Base-by-base conservation (phyloP, 2,113 vertebrate genomes). In the Melospiza georgiana region DNA sequence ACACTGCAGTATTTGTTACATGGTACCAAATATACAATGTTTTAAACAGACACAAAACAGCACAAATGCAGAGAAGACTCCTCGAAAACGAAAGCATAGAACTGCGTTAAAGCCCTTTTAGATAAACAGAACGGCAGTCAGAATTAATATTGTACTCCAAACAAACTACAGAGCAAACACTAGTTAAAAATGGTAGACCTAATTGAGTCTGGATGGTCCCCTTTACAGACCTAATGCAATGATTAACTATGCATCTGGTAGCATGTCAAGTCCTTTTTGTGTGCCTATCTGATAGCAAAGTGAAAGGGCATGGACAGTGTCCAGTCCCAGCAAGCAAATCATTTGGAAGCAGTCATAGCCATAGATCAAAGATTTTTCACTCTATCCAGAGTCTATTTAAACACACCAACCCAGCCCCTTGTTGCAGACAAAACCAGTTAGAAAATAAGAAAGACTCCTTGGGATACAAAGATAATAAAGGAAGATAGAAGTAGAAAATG, bases 331-430 rank as follows among this genome's bases (percentile, higher is more conserved):
- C 96, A 98, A 98, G 98, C 98, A 99, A 99, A 99, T 99, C 98
- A 98, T 96, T 97, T 98, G 97, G 97, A 98, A 98, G 98, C 98
- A 98, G 98, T 98, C 98, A 97, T 91, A 98, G 98, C 69, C 96
- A 96, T 97, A 98, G 98, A 99, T 99, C 99, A 99, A 99, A 98
- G 98, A 97, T 98, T 97, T 97, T 98, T 97, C 94, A 97, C 98
- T 98, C 97, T 97, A 97, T 89, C 96, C 94, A 88, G 93, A 97
- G 96, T 86, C 96, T 96, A 97, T 97, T 98, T 98, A 98, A 98
- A 97, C 93, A 92, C 94, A 96, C 95, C 94, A 97, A 94, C 94
- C 91, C 96, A 97, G 96, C 86, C 96, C 95, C 96, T 94, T 73
- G 93, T 63, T 96, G 90, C 81, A 98, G 97, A 97, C 96, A 98